These are phyloP conservation scores for Promerops cafer DNA, from an alignment of 2,113 vertebrate genomes.

Conservation along the genomic window DNA sequence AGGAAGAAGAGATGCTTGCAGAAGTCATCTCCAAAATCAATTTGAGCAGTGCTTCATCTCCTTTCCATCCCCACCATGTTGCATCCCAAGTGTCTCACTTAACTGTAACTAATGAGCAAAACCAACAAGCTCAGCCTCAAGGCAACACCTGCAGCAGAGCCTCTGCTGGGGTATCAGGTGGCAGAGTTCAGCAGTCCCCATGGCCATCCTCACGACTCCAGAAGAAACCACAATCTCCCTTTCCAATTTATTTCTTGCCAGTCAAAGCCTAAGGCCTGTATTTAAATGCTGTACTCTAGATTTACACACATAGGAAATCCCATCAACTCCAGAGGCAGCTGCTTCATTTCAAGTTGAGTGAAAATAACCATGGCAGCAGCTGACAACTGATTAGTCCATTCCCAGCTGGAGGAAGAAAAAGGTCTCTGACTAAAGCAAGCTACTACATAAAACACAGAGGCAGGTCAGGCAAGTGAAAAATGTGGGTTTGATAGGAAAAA, in stretches of 20 bases:
- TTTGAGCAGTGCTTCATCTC: background rate
- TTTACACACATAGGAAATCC: background rate
- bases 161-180: background rate
- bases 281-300: background rate
- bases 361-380: background rate
- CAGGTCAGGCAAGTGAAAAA: background rate
- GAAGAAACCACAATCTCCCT: background rate
- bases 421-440: background rate
- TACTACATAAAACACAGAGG: background rate
- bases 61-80: background rate
- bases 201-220: rapidly evolving
- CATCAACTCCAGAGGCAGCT: background rate
- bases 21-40: background rate
- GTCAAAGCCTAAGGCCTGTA: background rate
- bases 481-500: background rate
- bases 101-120: background rate
- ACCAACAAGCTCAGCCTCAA: background rate
- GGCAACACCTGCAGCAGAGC: background rate
- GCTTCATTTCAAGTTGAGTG: background rate
- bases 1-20: background rate
- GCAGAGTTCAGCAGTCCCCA: background rate
- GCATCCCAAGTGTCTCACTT: background rate
- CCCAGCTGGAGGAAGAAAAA: background rate
- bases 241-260: background rate
- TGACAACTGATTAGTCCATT: background rate